A percentile compares a stretch with the other conserved stretches of the same genome.
These are phyloP conservation scores for Chionomys nivalis DNA, from an alignment of 2,113 vertebrate species.

Conservation along the genomic window DNA sequence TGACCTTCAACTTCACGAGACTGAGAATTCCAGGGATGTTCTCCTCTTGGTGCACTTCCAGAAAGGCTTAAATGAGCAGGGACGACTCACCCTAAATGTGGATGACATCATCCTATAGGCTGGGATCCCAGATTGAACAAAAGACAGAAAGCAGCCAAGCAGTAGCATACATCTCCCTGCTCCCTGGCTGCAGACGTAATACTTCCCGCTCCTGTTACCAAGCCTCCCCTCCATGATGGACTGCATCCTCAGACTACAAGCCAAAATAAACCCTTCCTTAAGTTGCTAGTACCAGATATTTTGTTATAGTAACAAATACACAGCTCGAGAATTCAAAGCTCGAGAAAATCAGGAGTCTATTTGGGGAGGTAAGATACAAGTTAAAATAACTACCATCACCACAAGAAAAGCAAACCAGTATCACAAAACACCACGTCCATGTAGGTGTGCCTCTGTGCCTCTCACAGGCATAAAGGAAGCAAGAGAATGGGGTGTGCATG, in stretches of 20 bases:
- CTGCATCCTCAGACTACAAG: not conserved
- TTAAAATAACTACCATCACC: not conserved
- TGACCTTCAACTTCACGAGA: not conserved
- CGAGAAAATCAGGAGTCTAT: not conserved
- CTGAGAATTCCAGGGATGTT: not conserved
- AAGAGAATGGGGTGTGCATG: not conserved
- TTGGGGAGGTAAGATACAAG: not conserved
- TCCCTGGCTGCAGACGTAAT: not conserved
- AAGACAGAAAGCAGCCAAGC: not conserved
- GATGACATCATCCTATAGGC: not conserved
- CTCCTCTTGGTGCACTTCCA: not conserved
- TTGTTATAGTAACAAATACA: not conserved
- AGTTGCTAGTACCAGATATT: not conserved
- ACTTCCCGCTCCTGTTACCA: not conserved
- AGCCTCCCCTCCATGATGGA: not conserved
- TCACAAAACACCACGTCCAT: not conserved
- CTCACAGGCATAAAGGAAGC: not conserved
- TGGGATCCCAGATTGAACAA: not conserved
- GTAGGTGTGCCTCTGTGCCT: not conserved
- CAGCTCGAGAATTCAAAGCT: not conserved
- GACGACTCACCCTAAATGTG: not conserved
- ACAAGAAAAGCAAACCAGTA: not conserved
- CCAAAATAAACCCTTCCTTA: not conserved
- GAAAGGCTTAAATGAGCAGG: not conserved
- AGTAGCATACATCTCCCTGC: not conserved